These are phyloP conservation scores for Lanistes nyassanus DNA, from an alignment of 1,140 invertebrate genomes.

Conservation along the genomic window DNA sequence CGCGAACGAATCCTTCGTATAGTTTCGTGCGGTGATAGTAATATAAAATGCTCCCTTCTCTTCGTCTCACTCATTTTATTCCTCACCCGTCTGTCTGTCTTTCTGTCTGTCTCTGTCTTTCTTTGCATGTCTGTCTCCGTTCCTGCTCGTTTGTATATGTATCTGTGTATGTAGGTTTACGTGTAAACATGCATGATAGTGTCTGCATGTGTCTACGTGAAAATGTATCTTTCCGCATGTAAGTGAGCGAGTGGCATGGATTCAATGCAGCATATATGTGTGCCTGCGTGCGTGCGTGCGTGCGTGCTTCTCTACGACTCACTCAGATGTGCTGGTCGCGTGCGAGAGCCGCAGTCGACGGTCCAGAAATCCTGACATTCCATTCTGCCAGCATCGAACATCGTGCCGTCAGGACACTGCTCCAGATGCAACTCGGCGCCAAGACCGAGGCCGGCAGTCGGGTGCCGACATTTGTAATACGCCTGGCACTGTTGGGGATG, in stretches of 20 bases:
- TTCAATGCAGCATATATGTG: not conserved
- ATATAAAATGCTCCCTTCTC: too few relatives aligned
- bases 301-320: not conserved
- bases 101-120: not conserved
- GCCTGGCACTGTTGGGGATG: too few relatives aligned
- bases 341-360: not conserved
- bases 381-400: too few relatives aligned
- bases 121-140: not conserved
- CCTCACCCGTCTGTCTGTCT: not conserved
- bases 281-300: slow-evolving; percentile 8
- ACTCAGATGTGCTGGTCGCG: not conserved
- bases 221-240: not conserved
- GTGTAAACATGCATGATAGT: not conserved
- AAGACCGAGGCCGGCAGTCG: too few relatives aligned
- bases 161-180: not conserved
- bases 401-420: too few relatives aligned
- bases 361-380: too few relatives aligned
- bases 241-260: not conserved
- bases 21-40: too few relatives aligned
- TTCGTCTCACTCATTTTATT: not conserved
- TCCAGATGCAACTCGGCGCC: too few relatives aligned
- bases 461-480: too few relatives aligned
- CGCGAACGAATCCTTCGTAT: too few relatives aligned
- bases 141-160: not conserved
- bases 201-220: slow-evolving; percentile 6